Conservation (phyloP, 2,797 vertebrate species). For the Caiman crocodilus region DNA sequence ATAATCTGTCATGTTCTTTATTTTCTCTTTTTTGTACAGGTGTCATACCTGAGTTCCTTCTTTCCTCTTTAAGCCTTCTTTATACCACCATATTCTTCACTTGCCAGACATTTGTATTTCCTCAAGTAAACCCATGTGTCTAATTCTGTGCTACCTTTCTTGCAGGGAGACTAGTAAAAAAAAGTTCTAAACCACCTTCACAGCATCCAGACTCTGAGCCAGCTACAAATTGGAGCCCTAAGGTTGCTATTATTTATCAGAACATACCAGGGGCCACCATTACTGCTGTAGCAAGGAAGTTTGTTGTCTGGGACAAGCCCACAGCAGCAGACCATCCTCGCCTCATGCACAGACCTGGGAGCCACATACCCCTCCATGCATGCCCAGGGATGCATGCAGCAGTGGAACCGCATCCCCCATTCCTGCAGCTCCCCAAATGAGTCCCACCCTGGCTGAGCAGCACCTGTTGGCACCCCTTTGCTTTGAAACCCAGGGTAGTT, state of each 20-base stretch:
- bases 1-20: not conserved
- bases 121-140: too few species aligned
- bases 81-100: not conserved
- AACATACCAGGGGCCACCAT: not conserved
- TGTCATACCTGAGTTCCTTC: not conserved
- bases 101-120: not conserved
- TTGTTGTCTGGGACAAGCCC: too few species aligned
- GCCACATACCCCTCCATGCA: too few species aligned
- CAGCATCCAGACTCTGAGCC: not conserved
- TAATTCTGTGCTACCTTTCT: not conserved
- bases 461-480: too few species aligned
- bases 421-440: too few species aligned
- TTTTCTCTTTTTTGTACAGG: not conserved
- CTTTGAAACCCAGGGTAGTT: too few species aligned
- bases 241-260: not conserved
- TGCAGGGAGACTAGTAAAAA: not conserved
- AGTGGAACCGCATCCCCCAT: too few species aligned
- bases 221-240: not conserved
- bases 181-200: not conserved
- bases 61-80: not conserved
- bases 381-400: too few species aligned
- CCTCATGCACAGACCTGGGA: too few species aligned
- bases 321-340: too few species aligned
- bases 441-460: too few species aligned
- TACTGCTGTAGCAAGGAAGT: too few species aligned